Evolutionary conservation across 2,113 vertebrate genomes (phyloP).

Genomic region (Rhagologus leucostigma): DNA sequence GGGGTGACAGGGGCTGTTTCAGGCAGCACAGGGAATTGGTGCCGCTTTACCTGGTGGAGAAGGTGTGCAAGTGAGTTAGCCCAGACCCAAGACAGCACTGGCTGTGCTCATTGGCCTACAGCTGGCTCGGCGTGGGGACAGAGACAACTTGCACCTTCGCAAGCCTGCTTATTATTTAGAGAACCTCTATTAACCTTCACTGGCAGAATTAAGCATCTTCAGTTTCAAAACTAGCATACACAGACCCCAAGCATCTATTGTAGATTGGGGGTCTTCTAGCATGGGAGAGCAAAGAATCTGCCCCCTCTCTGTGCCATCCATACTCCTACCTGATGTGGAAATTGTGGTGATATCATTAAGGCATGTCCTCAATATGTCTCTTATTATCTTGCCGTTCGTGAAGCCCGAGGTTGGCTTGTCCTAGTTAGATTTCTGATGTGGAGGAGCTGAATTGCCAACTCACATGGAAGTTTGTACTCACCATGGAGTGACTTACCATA

Average conservation of each 20-base stretch:
- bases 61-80: background rate
- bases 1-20: background rate
- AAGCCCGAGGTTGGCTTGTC: background rate
- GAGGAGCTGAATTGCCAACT: background rate
- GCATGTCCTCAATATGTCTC: background rate
- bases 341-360: background rate
- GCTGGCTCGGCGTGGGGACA: background rate
- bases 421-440: background rate
- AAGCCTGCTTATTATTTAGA: background rate
- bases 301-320: background rate
- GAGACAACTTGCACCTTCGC: background rate
- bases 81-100: background rate
- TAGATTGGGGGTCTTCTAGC: background rate
- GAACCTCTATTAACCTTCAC: background rate
- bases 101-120: background rate
- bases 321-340: background rate
- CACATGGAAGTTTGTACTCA: background rate
- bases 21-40: background rate
- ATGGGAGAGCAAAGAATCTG: background rate
- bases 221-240: background rate
- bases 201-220: background rate
- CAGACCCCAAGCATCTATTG: background rate
- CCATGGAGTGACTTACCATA: background rate
- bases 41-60: background rate
- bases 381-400: background rate